Evolutionary conservation across 2,888 invertebrate genomes (phyloP), one percentile per base, ranked within the genome.

Genomic region (Falcaria lacertinaria): DNA sequence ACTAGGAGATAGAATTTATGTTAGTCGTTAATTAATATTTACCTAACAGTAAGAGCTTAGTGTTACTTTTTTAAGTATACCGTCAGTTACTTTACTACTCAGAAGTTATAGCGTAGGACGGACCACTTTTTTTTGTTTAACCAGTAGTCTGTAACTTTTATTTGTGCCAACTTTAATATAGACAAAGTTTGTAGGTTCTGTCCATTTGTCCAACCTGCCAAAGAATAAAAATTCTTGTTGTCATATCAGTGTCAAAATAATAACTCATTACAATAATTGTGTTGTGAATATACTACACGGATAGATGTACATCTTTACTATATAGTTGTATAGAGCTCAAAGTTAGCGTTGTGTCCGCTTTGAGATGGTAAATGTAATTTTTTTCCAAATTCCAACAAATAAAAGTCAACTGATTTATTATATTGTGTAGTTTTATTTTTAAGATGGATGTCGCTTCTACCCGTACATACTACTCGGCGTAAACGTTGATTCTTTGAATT

Each of bases 11-110:
- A 80, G 74, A 75, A 78, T 80, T 86, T 85, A 82, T 84, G 79
- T 86, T 85, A 86, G 85, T 79, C 64, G 81, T 84, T 86, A 83
- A 79, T 83, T 86, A 81, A 73, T 84, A 71, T 83, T 81, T 85
- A 85, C 71, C 61, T 81, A 73, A 72, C 57, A 7, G 1, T 3
- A 59, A 71, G 72, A 74, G 63, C 63, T 57, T 80, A 81, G 79
- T n/a, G n/a, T 72, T 74, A 63, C 67, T 79, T 79, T 70, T 74
- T 61, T 82, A 78, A 81, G 78, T 62, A 67, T 73, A 80, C 73
- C 68, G 47, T 73, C 75, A 69, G 68, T 79, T 80, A 72, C 60
- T 74, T 70, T 69, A 71, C 60, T 71, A 2, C 11, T 69, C 64
- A 63, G 54, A 46, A 49, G 45, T 41, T 52, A 6, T 2, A 11